Evolutionary conservation across 2,797 vertebrate genomes (phyloP).

Genomic region (Sebastes ruberrimus): DNA sequence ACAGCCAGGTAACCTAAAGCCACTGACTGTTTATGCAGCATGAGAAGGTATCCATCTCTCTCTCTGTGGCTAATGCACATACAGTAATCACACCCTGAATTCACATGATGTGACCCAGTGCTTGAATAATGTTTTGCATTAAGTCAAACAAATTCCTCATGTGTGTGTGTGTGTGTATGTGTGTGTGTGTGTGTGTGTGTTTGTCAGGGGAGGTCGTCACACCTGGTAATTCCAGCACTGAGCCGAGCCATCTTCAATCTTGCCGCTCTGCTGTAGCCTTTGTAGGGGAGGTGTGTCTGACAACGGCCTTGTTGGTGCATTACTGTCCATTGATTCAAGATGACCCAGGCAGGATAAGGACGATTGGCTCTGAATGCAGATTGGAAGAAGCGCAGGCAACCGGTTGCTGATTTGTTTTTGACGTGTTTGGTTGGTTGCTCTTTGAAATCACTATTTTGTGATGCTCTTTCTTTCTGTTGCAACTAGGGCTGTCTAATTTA

Average conservation of each 20-base stretch:
- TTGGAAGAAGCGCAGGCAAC: not conserved
- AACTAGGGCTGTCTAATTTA: not conserved
- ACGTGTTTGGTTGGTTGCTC: not conserved
- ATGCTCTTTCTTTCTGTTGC: not conserved
- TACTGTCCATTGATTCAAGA: constrained; percentile 61
- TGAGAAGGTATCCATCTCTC: constrained; percentile 4
- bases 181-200: not conserved
- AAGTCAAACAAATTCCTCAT: not conserved
- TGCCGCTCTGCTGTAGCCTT: not conserved
- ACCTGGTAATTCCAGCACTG: constrained; percentile 36
- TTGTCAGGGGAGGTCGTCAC: not conserved
- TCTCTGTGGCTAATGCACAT: constrained; percentile 18
- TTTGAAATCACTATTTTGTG: not conserved
- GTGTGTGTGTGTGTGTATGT: not conserved
- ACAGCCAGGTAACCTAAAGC: constrained; percentile 7
- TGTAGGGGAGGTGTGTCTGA: constrained; percentile 17
- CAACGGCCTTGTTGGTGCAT: constrained; percentile 33
- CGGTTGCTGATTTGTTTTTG: constrained; percentile 8
- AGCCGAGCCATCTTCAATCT: constrained; percentile 17
- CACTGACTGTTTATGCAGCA: constrained; percentile 27
- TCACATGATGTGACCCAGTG: not conserved
- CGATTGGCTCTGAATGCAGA: constrained; percentile 40
- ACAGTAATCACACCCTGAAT: not conserved
- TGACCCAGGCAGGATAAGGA: constrained; percentile 33
- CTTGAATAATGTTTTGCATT: not conserved